A percentile compares a stretch with the other conserved stretches of the same genome.
Conservation (phyloP, 2,888 invertebrate genomes). For the Drosophila dives region DNA sequence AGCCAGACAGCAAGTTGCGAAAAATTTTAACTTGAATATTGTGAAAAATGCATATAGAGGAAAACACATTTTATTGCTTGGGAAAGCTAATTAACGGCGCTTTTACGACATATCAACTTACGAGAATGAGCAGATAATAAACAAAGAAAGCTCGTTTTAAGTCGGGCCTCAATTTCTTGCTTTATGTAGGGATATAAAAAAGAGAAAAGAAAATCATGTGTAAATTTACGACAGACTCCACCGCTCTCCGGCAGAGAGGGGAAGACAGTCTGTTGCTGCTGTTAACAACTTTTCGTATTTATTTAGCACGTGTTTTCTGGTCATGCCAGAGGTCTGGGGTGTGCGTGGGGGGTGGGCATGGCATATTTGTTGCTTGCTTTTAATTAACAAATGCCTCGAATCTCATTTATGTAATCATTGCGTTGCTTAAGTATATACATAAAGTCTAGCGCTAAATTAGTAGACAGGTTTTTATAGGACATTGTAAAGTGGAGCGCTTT, state of each 20-base stretch:
- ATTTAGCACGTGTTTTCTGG: slow-evolving; percentile 67
- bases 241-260: not conserved
- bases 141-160: slow-evolving; percentile 52
- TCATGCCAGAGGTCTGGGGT: not conserved
- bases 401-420: slow-evolving; percentile 63
- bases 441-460: slow-evolving; percentile 56
- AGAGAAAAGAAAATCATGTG: slow-evolving; percentile 15
- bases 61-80: slow-evolving; percentile 50
- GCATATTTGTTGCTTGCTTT: slow-evolving; percentile 69
- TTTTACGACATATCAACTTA: slow-evolving; percentile 48
- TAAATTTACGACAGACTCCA: slow-evolving; percentile 55
- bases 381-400: slow-evolving; percentile 75
- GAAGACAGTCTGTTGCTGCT: slow-evolving; percentile 50
- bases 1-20: slow-evolving; percentile 23
- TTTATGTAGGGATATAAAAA: slow-evolving; percentile 38
- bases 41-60: slow-evolving; percentile 38
- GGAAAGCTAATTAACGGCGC: slow-evolving; percentile 57
- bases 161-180: slow-evolving; percentile 41
- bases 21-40: slow-evolving; percentile 42
- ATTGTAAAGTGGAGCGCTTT: not conserved
- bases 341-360: not conserved
- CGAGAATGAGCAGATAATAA: slow-evolving; percentile 56
- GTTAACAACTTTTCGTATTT: slow-evolving; percentile 67
- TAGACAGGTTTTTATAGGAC: slow-evolving; percentile 25
- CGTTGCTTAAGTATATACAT: slow-evolving; percentile 55